Conservation (phyloP, 2,888 invertebrate species). For the Perdita meconis region DNA sequence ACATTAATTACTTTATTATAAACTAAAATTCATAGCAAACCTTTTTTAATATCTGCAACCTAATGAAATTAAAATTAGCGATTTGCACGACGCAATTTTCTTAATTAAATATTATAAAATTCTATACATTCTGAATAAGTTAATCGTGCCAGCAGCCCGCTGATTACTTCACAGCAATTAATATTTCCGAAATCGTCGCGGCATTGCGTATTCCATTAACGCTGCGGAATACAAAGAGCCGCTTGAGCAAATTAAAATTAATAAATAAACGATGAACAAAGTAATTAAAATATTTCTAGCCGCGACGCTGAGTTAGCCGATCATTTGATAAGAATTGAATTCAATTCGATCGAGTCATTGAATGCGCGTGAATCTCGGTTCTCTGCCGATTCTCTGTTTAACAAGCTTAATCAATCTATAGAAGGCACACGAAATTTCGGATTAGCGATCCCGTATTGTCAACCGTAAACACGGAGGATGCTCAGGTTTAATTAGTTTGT, state of each 20-base stretch:
- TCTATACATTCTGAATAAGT: background rate
- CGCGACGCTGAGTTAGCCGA: too few species aligned
- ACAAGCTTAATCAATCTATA: background rate
- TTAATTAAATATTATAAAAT: background rate
- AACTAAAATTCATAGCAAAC: too few species aligned
- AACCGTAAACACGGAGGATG: slow-evolving; percentile 29
- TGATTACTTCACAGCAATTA: background rate
- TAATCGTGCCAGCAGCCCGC: slow-evolving; percentile 1
- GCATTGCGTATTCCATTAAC: slow-evolving; percentile 1
- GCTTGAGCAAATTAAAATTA: background rate
- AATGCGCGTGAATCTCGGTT: background rate
- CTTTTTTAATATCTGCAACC: too few species aligned
- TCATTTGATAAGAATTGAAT: background rate
- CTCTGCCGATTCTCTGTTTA: slow-evolving; percentile 2
- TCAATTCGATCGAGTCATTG: background rate
- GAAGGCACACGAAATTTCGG: background rate
- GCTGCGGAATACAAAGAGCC: background rate
- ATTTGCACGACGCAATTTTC: background rate
- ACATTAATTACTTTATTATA: too few species aligned
- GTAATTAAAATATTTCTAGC: background rate
- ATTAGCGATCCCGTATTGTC: background rate
- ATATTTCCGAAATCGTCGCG: background rate
- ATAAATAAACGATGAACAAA: background rate
- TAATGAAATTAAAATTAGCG: too few species aligned
- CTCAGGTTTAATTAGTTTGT: slow-evolving; percentile 57